phyloP scores from a whole-genome alignment of 2,888 invertebrate genomes.

The Eristalis arbustorum region DNA sequence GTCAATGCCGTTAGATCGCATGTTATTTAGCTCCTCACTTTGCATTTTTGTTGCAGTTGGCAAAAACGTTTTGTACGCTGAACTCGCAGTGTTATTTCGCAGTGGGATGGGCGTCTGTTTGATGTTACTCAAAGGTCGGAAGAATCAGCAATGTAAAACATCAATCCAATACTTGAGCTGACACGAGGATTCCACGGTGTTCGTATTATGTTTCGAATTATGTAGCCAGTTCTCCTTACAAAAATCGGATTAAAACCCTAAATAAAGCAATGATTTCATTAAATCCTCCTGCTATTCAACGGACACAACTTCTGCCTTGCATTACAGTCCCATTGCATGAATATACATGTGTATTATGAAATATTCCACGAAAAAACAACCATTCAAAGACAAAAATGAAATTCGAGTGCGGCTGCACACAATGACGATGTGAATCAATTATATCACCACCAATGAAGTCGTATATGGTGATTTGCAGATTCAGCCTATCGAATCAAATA shows the following conservation, averaged over 20 bases:
- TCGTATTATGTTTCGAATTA: neutral
- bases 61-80: neutral
- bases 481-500: conserved; percentile 1
- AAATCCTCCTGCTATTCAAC: neutral
- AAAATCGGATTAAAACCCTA: neutral
- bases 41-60: neutral
- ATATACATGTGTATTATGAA: neutral
- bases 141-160: neutral
- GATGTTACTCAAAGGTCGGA: neutral
- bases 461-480: conserved; percentile 1
- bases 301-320: neutral
- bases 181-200: neutral
- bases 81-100: neutral
- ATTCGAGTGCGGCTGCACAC: neutral
- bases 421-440: conserved; percentile 2
- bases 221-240: neutral
- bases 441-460: neutral
- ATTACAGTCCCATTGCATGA: neutral
- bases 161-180: neutral
- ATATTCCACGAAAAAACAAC: neutral
- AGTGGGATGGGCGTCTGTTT: neutral
- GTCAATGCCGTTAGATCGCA: neutral
- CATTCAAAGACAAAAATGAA: neutral
- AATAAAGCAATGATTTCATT: neutral
- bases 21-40: neutral